These are phyloP conservation scores for Allobates femoralis DNA, from an alignment of 2,797 vertebrate species.

Conservation along the genomic window DNA sequence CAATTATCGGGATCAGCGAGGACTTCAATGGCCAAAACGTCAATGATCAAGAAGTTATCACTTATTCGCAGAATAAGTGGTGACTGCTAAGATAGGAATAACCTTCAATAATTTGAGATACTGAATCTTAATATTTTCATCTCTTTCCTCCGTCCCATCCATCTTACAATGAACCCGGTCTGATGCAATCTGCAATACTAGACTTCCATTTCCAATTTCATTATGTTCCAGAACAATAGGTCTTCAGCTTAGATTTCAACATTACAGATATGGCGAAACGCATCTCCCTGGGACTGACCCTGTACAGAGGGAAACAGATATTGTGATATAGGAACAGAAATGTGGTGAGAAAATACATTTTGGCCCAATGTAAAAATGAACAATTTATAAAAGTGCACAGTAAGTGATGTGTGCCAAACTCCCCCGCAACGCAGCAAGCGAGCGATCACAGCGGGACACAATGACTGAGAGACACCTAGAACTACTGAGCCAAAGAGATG, in stretches of 20 bases:
- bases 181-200: neutral
- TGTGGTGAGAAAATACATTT: neutral
- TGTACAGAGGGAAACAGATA: constrained; percentile 1
- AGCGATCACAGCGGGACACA: constrained; percentile 7
- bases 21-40: too few species aligned
- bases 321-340: neutral
- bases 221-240: constrained; percentile 22
- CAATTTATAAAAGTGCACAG: constrained; percentile 36
- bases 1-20: too few species aligned
- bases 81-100: neutral
- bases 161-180: neutral
- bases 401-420: neutral
- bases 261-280: neutral
- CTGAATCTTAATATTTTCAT: neutral
- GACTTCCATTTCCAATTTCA: constrained; percentile 12
- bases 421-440: constrained; percentile 22
- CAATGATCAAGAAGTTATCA: neutral
- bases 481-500: neutral
- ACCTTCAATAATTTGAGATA: neutral
- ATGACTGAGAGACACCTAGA: neutral
- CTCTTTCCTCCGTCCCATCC: neutral
- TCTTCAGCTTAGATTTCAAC: neutral
- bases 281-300: neutral
- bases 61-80: neutral
- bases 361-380: constrained; percentile 15